Conservation (phyloP, 2,113 vertebrate species). For the Xenotilapia caudafasciata region DNA sequence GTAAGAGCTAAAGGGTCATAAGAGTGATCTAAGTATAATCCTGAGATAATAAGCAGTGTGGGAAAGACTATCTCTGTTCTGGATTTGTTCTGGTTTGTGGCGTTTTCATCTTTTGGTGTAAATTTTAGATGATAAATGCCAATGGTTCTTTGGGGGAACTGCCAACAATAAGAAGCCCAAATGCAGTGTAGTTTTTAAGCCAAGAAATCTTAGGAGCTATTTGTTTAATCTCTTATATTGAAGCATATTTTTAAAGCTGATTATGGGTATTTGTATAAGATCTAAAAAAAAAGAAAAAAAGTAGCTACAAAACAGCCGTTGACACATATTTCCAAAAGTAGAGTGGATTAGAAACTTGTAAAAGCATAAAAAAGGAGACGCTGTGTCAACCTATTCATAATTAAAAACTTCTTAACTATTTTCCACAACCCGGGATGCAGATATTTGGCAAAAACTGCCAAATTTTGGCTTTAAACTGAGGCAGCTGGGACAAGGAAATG, state of each 20-base stretch:
- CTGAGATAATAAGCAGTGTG: not conserved
- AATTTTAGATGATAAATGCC: not conserved
- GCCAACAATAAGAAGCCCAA: not conserved
- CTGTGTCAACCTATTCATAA: not conserved
- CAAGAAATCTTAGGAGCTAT: not conserved
- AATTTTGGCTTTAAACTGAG: not conserved
- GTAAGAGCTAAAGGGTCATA: not conserved
- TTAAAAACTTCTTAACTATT: not conserved
- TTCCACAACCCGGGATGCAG: not conserved
- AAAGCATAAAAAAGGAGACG: not conserved
- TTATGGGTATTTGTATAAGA: not conserved
- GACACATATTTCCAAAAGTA: not conserved
- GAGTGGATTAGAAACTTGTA: not conserved
- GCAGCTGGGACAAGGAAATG: not conserved
- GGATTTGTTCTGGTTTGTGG: not conserved
- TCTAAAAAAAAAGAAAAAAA: not conserved
- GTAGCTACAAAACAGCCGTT: not conserved
- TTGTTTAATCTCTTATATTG: not conserved
- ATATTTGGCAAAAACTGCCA: not conserved
- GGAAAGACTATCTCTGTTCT: not conserved
- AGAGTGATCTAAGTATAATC: not conserved
- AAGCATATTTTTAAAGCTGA: not conserved
- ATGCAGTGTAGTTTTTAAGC: not conserved
- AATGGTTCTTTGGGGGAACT: not conserved
- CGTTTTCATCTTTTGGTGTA: not conserved